A percentile compares a stretch with the other conserved stretches of the same genome.
Evolutionary conservation across 1,140 invertebrate species (phyloP).

Genomic region (Campodea augens): DNA sequence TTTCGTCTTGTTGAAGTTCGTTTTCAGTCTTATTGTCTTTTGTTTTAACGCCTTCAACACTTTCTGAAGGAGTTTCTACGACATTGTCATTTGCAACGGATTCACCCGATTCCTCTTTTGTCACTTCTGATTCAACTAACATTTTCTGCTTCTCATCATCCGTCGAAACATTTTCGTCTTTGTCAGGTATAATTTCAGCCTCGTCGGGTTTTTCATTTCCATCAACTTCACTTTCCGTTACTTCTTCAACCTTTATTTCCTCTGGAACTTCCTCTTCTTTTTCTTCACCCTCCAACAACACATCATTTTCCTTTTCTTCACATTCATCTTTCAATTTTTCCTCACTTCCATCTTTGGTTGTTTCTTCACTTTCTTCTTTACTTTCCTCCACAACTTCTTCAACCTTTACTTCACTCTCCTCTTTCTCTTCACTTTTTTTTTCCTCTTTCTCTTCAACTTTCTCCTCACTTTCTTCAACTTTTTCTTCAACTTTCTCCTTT

Average conservation of each 20-base stretch:
- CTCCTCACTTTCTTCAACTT: conserved; percentile 2
- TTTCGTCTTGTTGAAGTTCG: too few relatives aligned
- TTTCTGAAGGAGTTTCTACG: too few relatives aligned
- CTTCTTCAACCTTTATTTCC: conserved; percentile 5
- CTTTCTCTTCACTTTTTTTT: conserved; percentile 9
- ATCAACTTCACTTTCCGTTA: conserved; percentile 9
- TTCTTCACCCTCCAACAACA: conserved; percentile 10
- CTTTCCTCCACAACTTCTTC: conserved; percentile 18
- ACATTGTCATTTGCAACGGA: too few relatives aligned
- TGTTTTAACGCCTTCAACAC: too few relatives aligned
- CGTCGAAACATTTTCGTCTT: too few relatives aligned
- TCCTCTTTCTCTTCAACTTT: conserved; percentile 6
- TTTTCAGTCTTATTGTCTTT: too few relatives aligned
- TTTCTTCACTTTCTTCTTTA: conserved; percentile 11
- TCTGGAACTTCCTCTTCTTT: conserved; percentile 2
- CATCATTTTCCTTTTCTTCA: conserved; percentile 15
- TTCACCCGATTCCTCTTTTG: too few relatives aligned
- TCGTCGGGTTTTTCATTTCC: too few relatives aligned
- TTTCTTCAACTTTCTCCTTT: conserved; percentile 10
- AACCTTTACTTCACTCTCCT: conserved; percentile 5
- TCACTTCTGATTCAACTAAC: too few relatives aligned
- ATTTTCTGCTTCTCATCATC: too few relatives aligned
- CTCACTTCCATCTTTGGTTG: conserved; percentile 3
- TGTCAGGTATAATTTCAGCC: too few relatives aligned
- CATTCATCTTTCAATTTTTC: conserved; percentile 11